Base-by-base conservation (phyloP, 2,797 vertebrate species). In the Cyprinodon diabolis region DNA sequence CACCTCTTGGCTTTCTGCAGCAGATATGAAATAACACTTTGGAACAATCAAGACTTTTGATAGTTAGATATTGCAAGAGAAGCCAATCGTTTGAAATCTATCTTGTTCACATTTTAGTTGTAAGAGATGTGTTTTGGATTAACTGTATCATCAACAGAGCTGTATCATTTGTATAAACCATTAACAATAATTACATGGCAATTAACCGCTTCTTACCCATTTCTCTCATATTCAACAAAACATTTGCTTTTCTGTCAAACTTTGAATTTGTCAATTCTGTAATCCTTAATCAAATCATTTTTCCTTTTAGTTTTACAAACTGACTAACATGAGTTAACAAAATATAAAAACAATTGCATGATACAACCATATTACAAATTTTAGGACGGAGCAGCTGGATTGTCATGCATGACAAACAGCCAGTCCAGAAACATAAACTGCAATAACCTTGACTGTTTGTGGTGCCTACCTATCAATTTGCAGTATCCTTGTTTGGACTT, bases 361-460 rank as follows among this genome's bases (percentile, higher is more conserved):
- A 19, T 17, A 15, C 6, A 7, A 67, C 10, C 23, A 52, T 19
- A 48, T 30, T 12, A 45, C 37, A 55, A 69, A 45, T 75, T 37
- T 35, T 11, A 69, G n/a, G 23, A 47, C 37, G 47, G 40, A 54
- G 62, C 55, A 55, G 63, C 40, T 19, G 19, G 23, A 6, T 37
- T 51, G 17, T 48, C 51, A 35, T 14, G 6, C 13, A 66, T 57
- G 37, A 63, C 11, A 58, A 21, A 66, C 15, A 40, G 35, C 21
- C 48, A 45, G 19, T 74, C 55, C 19, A 25, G 65, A 71, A 75
- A 60, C 56, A 68, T 66, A 40, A 58, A 66, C 67, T 74, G 13
- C 66, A n/a, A 55, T 10, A 66, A 5, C 63, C 15, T 71, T 56
- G 17, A 23, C 37, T 23, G 67, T 55, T 30, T 68, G 7, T 21